Evolutionary conservation across 2,888 invertebrate species (phyloP).

Genomic region (Neoitamus cyanurus): DNA sequence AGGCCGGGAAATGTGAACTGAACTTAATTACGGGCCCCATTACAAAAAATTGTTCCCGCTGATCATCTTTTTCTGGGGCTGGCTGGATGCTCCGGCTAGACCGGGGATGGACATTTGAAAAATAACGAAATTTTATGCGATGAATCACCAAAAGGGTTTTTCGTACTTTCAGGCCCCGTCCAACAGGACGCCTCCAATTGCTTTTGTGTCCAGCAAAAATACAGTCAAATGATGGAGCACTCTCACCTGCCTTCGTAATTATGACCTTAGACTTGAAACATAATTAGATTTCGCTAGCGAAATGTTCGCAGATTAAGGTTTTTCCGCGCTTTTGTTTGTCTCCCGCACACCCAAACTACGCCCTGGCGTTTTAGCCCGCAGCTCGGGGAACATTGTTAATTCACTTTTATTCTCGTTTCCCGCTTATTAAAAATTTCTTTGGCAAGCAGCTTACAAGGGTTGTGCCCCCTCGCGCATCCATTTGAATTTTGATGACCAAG

Average conservation of each 20-base stretch:
- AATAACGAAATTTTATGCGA: constrained; percentile 13
- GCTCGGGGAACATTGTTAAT: background rate
- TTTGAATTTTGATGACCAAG: constrained; percentile 5
- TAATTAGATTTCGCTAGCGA: constrained; percentile 37
- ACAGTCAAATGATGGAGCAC: constrained; percentile 28
- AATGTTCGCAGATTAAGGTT: constrained; percentile 36
- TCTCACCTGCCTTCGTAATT: constrained; percentile 33
- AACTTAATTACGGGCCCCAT: constrained; percentile 37
- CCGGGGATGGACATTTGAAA: constrained; percentile 7
- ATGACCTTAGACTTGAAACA: constrained; percentile 36
- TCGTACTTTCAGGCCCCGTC: background rate
- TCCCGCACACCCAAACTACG: background rate
- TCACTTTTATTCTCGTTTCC: constrained; percentile 27
- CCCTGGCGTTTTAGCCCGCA: background rate
- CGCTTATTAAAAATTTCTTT: constrained; percentile 22
- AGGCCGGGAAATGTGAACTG: constrained; percentile 32
- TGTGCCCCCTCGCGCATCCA: background rate
- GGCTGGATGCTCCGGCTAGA: background rate
- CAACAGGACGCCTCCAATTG: background rate
- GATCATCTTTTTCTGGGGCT: background rate
- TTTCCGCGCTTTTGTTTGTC: background rate
- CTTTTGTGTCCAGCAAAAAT: background rate
- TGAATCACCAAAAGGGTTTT: constrained; percentile 39
- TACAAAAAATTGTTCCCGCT: constrained; percentile 37
- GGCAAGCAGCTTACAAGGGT: constrained; percentile 2